phyloP scores from a whole-genome alignment of 2,888 invertebrate species.

The Dinocampus coccinellae region DNA sequence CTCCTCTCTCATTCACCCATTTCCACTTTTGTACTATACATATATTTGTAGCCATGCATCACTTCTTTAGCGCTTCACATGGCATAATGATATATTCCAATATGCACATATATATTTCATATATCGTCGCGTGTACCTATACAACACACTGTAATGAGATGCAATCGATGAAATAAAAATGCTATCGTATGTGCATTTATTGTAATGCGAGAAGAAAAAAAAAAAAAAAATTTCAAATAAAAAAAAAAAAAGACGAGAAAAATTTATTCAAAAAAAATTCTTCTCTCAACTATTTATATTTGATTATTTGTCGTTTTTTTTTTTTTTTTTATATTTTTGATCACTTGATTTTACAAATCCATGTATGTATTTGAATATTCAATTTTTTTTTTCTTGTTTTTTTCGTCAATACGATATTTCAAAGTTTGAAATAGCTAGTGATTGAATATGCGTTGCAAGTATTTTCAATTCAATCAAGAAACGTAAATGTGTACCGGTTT shows the following conservation, averaged over 20 bases:
- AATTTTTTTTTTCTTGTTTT: not conserved
- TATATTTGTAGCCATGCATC: not conserved
- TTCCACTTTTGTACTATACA: constrained; percentile 25
- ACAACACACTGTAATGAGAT: constrained; percentile 10
- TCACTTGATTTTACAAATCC: too few relatives aligned
- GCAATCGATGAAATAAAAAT: constrained; percentile 1
- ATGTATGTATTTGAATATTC: not conserved
- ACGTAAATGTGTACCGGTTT: not conserved
- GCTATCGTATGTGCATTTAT: not conserved
- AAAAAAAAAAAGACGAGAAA: too few relatives aligned
- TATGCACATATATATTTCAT: constrained; percentile 35
- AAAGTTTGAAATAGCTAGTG: not conserved
- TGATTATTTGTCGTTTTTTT: not conserved
- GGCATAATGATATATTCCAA: constrained; percentile 40
- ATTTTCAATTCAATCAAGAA: constrained; percentile 5
- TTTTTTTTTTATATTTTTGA: not conserved
- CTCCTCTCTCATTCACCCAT: constrained; percentile 30
- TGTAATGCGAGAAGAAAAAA: too few relatives aligned
- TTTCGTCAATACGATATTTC: too few relatives aligned
- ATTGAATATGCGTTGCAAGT: not conserved
- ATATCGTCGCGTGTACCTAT: constrained; percentile 22
- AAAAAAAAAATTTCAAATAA: not conserved
- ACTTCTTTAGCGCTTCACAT: constrained; percentile 20
- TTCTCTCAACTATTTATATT: not conserved
- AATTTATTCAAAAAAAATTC: not conserved